Evolutionary conservation across 2,888 invertebrate species (phyloP).

Genomic region (Lottia gigantea): DNA sequence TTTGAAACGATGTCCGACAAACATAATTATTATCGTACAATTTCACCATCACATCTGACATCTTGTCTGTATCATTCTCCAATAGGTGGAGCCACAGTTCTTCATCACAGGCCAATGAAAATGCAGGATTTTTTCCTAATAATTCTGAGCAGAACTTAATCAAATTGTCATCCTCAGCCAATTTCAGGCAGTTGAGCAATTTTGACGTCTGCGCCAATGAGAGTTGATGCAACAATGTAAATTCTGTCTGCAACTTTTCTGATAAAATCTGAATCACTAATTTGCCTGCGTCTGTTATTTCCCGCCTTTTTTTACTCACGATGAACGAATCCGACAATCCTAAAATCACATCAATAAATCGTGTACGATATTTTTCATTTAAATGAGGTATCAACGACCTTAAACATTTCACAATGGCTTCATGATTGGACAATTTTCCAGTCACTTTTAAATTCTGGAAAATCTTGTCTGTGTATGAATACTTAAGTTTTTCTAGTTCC

Average conservation of each 20-base stretch:
- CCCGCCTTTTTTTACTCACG: constrained; percentile 3
- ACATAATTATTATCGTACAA: constrained; percentile 18
- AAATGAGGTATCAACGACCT: background rate
- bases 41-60: constrained; percentile 11
- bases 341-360: constrained; percentile 13
- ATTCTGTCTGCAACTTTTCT: background rate
- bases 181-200: constrained; percentile 13
- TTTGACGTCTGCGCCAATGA: constrained; percentile 12
- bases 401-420: background rate
- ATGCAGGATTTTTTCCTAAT: constrained; percentile 1
- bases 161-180: constrained; percentile 2
- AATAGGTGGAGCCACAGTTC: constrained; percentile 12
- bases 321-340: constrained; percentile 12
- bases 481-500: background rate
- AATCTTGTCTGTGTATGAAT: background rate
- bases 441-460: background rate
- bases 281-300: constrained; percentile 18
- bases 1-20: constrained; percentile 17
- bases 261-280: constrained; percentile 16
- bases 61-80: background rate
- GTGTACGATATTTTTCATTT: background rate
- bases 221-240: background rate
- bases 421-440: background rate
- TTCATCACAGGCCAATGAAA: constrained; percentile 12
- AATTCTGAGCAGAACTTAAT: background rate